Evolutionary conservation across 2,797 vertebrate genomes (phyloP), one percentile per base, ranked within the genome.

Genomic region (Betta splendens): DNA sequence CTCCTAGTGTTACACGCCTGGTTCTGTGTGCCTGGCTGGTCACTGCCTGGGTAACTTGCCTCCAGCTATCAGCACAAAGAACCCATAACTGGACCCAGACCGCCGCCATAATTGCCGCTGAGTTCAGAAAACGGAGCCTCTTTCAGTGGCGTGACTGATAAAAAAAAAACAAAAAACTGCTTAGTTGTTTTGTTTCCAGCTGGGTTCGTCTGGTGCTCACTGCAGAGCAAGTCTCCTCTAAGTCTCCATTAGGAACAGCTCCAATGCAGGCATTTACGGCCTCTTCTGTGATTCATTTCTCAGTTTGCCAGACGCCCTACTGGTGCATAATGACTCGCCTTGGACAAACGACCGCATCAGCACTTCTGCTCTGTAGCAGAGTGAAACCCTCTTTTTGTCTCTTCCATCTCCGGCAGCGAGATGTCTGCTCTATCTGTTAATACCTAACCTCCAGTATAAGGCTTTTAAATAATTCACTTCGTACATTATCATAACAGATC

Each of bases 341-440:
- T 68, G 78, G 70, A 80, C 73, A 79, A 84, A 76, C 11, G n/a
- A 49, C 72, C 49, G 72, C 64, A 79, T 89, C 82, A 83, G 85
- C 86, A 83, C 43, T 87, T 84, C 70, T 43, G 63, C 72, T 72
- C 56, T 66, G 66, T 64, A 68, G 55, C 57, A 20, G 35, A 74
- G 64, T 72, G 59, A 79, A 79, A 52, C 50, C 43, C 39, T 72
- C 55, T 75, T 72, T 84, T 32, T 78, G 58, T 50, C 54, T 66
- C 70, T 73, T 69, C 57, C 46, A 33, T 64, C 54, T 71, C 31
- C 39, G 64, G 43, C 50, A 45, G 45, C 53, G 39, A 66, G 51
- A 57, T 18, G 15, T 17, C 17, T 29, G 36, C 45, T 54, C 45
- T 65, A 37, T 40, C 36, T 67, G 36, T 48, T 45, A 39, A 53